Percentiles rank a stretch among this genome's conserved stretches.
phyloP scores from a whole-genome alignment of 2,888 invertebrate genomes.

The Drosophila phalerata region DNA sequence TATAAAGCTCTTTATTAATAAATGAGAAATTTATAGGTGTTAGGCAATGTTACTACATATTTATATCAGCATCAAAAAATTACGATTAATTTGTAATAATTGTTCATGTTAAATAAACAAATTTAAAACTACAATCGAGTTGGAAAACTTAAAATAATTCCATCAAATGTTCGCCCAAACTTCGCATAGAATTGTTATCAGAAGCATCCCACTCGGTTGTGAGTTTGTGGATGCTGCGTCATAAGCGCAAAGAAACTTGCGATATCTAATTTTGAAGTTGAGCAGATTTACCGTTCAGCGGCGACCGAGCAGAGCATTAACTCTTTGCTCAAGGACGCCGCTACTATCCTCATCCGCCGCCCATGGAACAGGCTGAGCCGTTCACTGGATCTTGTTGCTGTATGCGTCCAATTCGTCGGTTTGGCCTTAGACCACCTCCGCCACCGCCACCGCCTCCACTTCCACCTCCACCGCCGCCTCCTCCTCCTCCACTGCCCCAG shows the following conservation, averaged over 20 bases:
- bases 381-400: constrained; percentile 34
- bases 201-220: constrained; percentile 49
- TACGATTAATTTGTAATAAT: background rate
- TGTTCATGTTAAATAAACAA: background rate
- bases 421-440: constrained; percentile 69
- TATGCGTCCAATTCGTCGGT: constrained; percentile 70
- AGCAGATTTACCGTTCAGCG: constrained; percentile 14
- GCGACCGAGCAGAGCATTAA: constrained; percentile 27
- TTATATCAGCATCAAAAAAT: background rate
- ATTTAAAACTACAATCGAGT: constrained; percentile 3
- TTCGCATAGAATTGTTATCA: constrained; percentile 20
- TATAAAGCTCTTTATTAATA: too few relatives aligned
- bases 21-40: too few relatives aligned
- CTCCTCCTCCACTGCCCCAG: constrained; percentile 53
- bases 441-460: constrained; percentile 64
- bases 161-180: background rate
- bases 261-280: constrained; percentile 15
- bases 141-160: background rate
- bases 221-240: constrained; percentile 62
- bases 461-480: constrained; percentile 65
- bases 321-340: constrained; percentile 28
- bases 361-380: constrained; percentile 41
- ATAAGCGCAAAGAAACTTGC: constrained; percentile 42
- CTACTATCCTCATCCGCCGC: constrained; percentile 68
- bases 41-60: background rate